phyloP scores from a whole-genome alignment of 1,140 invertebrate genomes.

The Pomacea maculata region DNA sequence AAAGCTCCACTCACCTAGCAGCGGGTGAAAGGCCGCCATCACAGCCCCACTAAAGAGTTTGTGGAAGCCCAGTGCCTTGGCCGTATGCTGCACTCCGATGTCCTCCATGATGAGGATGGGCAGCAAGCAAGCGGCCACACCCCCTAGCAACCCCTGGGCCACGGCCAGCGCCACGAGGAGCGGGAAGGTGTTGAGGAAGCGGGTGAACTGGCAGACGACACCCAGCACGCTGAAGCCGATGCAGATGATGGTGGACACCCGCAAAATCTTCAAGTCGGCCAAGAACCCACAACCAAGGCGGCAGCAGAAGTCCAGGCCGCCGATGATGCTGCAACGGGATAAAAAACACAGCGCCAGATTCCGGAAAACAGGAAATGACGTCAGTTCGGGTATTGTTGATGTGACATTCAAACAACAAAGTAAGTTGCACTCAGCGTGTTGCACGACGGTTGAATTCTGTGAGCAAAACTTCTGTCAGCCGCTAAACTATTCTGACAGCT shows the following conservation, averaged over 20 bases:
- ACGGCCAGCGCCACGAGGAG: slow-evolving; percentile 15
- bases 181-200: slow-evolving; percentile 9
- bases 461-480: no score
- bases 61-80: slow-evolving; percentile 21
- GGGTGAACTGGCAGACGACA: slow-evolving; percentile 12
- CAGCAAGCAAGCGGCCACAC: slow-evolving; percentile 6
- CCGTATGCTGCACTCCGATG: slow-evolving; percentile 18
- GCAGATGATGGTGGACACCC: slow-evolving; percentile 17
- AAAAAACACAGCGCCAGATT: no score
- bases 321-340: slow-evolving; percentile 9
- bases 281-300: slow-evolving; percentile 10
- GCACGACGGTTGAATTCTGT: no score
- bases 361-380: no score
- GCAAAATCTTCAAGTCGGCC: slow-evolving; percentile 7
- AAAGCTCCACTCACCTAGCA: not conserved
- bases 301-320: slow-evolving; percentile 18
- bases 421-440: no score
- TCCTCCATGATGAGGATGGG: slow-evolving; percentile 26
- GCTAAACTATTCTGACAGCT: no score
- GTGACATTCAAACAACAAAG: no score
- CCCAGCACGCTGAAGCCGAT: slow-evolving; percentile 15
- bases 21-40: slow-evolving; percentile 15
- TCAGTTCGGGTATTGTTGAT: no score
- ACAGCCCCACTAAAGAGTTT: slow-evolving; percentile 21
- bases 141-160: slow-evolving; percentile 6